Percentiles rank a stretch among this genome's conserved stretches.
Conservation (phyloP, 1,140 invertebrate species). For the Drosophila nebulosa region DNA sequence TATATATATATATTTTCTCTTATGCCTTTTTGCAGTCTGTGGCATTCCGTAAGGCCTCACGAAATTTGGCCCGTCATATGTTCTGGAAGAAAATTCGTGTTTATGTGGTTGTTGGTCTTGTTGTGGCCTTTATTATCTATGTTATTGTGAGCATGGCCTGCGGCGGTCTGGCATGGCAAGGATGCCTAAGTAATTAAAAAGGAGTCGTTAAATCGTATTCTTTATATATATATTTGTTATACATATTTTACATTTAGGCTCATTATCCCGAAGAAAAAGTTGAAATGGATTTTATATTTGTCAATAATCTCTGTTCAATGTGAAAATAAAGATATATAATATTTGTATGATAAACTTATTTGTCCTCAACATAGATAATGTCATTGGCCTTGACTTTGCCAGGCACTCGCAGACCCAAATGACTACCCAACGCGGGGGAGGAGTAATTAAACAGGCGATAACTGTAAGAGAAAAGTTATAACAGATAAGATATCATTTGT, state of each 20-base stretch:
- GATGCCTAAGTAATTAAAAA: conserved; percentile 84
- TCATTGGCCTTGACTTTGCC: conserved; percentile 66
- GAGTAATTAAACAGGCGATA: conserved; percentile 64
- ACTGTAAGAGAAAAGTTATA: conserved; percentile 22
- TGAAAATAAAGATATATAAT: conserved; percentile 60
- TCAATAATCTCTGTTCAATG: conserved; percentile 63
- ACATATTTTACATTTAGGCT: conserved; percentile 4
- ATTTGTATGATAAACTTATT: conserved; percentile 26
- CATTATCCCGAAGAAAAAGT: conserved; percentile 33
- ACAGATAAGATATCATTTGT: neutral
- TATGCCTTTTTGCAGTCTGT: conserved; percentile 87
- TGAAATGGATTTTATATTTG: conserved; percentile 14
- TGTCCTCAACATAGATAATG: conserved; percentile 65
- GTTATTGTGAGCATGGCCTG: conserved; percentile 93
- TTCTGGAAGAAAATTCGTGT: conserved; percentile 98
- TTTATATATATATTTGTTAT: conserved; percentile 49
- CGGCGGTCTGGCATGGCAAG: conserved; percentile 90
- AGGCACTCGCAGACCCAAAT: conserved; percentile 64
- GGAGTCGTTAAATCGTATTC: conserved; percentile 13
- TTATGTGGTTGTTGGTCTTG: conserved; percentile 88
- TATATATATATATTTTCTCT: neutral
- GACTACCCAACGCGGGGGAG: conserved; percentile 69
- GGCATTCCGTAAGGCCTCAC: conserved; percentile 91
- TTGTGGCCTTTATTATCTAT: conserved; percentile 90
- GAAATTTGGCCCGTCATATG: conserved; percentile 91